Percentiles rank a stretch among this genome's conserved stretches.
phyloP scores from a whole-genome alignment of 2,113 vertebrate genomes.

The Sapayoa aenigma region DNA sequence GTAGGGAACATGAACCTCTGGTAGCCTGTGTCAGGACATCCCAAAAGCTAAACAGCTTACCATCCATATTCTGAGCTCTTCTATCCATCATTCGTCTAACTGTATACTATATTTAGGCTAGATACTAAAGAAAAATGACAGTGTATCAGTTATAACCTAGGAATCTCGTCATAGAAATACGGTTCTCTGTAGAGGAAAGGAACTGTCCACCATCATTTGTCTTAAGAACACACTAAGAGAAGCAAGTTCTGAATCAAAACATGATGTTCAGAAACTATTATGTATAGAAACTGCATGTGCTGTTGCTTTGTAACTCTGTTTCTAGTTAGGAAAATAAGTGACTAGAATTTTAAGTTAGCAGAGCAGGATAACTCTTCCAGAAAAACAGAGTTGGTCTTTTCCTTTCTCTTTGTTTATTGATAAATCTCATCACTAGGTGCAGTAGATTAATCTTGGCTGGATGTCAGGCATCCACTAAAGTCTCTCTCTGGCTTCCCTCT shows the following conservation, averaged over 20 bases:
- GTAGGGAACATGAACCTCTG: fast-evolving
- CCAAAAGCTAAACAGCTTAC: not conserved
- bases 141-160: not conserved
- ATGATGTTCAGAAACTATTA: not conserved
- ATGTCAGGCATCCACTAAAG: too few species aligned
- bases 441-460: too few species aligned
- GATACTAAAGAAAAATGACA: not conserved
- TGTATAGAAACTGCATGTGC: not conserved
- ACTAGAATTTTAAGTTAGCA: not conserved
- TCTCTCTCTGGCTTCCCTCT: too few species aligned
- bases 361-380: not conserved
- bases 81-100: not conserved
- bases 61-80: not conserved
- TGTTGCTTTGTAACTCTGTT: not conserved
- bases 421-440: not conserved
- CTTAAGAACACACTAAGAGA: not conserved
- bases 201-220: not conserved
- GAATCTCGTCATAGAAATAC: not conserved
- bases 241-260: not conserved
- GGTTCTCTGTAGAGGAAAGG: not conserved
- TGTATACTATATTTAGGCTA: not conserved
- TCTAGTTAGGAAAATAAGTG: not conserved
- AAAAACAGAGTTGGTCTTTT: not conserved
- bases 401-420: not conserved
- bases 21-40: not conserved